Evolutionary conservation across 1,140 invertebrate species (phyloP).

Genomic region (Asobara japonica): DNA sequence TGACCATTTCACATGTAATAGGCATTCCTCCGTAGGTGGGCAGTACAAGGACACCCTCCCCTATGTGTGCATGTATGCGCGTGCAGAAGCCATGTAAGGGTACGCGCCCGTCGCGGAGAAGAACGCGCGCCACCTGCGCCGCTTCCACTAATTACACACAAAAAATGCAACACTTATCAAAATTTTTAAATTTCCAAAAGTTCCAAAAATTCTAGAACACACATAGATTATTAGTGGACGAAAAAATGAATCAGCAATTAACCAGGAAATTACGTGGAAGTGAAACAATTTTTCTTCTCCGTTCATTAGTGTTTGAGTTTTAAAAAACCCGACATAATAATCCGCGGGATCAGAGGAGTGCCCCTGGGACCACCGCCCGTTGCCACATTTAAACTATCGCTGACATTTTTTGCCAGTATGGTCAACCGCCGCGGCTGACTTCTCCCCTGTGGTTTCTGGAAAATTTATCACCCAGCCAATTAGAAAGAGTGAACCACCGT

Average conservation of each 20-base stretch:
- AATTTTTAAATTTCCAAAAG: too few species aligned
- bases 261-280: background rate
- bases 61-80: too few species aligned
- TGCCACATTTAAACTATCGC: background rate
- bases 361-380: background rate
- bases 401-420: background rate
- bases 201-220: too few species aligned
- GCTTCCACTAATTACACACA: too few species aligned
- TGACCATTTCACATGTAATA: too few species aligned
- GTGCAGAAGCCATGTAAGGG: too few species aligned
- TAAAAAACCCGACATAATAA: background rate
- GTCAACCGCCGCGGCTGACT: background rate
- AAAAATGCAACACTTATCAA: too few species aligned
- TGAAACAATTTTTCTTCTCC: background rate
- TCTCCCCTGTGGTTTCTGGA: conserved; percentile 19
- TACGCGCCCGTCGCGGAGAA: too few species aligned
- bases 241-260: background rate
- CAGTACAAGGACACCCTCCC: too few species aligned
- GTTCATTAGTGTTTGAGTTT: background rate
- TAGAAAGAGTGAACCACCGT: conserved; percentile 38
- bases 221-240: too few species aligned
- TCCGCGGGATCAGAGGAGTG: background rate
- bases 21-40: too few species aligned
- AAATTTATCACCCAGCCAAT: conserved; percentile 35
- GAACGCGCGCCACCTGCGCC: too few species aligned